A percentile compares a stretch with the other conserved stretches of the same genome.
These are phyloP conservation scores for Trialeurodes vaporariorum DNA, from an alignment of 1,140 invertebrate species.

Conservation along the genomic window DNA sequence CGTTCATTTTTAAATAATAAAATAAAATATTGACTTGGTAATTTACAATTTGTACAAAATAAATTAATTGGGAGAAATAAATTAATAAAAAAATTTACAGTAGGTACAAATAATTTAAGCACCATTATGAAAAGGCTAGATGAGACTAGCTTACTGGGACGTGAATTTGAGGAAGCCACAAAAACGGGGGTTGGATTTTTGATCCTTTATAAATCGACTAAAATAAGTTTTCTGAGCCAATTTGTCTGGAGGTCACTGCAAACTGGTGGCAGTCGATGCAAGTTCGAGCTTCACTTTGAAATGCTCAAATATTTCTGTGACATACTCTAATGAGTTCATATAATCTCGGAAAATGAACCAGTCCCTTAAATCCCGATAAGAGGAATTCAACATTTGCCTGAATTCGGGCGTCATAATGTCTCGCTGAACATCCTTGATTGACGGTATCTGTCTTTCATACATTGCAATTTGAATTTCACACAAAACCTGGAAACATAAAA, in stretches of 20 bases:
- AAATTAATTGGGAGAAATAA: background rate
- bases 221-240: too few relatives aligned
- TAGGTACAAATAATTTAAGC: background rate
- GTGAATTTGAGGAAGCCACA: too few relatives aligned
- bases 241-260: background rate
- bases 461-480: conserved; percentile 45
- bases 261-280: background rate
- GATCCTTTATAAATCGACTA: too few relatives aligned
- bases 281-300: conserved; percentile 20
- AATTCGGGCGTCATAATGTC: conserved; percentile 43
- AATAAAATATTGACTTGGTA: background rate
- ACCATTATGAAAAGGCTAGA: background rate
- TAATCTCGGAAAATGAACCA: conserved; percentile 54
- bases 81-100: background rate
- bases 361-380: conserved; percentile 41
- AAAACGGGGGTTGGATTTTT: too few relatives aligned
- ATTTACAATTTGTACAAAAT: background rate
- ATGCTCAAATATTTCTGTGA: conserved; percentile 41
- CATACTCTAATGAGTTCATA: conserved; percentile 47
- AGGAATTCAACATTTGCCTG: conserved; percentile 35
- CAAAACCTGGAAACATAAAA: conserved; percentile 36
- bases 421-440: conserved; percentile 38
- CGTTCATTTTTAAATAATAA: background rate
- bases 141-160: too few relatives aligned
- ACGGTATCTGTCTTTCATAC: conserved; percentile 36